Base-by-base conservation (phyloP, 1,140 invertebrate genomes). In the Zaprionus capensis region DNA sequence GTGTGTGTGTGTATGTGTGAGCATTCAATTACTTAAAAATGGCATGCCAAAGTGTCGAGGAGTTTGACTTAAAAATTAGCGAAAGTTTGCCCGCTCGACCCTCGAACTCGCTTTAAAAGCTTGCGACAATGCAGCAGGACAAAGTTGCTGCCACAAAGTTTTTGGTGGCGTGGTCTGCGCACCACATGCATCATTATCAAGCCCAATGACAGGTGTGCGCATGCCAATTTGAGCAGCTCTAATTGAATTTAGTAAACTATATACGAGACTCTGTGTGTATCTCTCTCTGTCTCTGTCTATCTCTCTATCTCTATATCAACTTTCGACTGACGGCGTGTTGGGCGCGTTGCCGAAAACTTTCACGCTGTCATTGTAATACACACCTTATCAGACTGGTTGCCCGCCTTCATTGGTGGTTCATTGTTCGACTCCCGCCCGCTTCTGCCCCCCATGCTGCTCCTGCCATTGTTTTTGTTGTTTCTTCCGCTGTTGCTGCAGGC, bases 101-200 rank as follows among this genome's bases (percentile, higher is more conserved):
- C n/a, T 34, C 9, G 9, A n/a, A n/a, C 31, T 34, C 7, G 53
- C 59, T 58, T 69, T 72, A 76, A 78, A 78, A 78, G 67, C 67
- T 55, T 11, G 46, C 20, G 22, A 28, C 61, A 55, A 68, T 55
- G 70, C 28, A 31, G 28, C 56, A 78, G 67, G 70, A 81, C 69
- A 87, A 84, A 84, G 81, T 84, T 82, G 77, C 53, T 53, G 46
- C 68, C 71, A 53, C 71, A 86, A 88, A 83, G 78, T 85, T 84
- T 80, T 75, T 63, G 81, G 53, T 88, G 80, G 80, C 74, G 36
- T 77, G 55, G 57, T 58, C 58, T 55, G 38, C 74, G 71, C 81
- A 75, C 85, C 84, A 88, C 81, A 87, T 87, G 84, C 84, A 90
- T 87, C 84, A 87, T 87, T 87, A 87, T 87, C 85, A 87, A 86